phyloP scores from a whole-genome alignment of 2,797 vertebrate genomes.

The Etheostoma perlongum region DNA sequence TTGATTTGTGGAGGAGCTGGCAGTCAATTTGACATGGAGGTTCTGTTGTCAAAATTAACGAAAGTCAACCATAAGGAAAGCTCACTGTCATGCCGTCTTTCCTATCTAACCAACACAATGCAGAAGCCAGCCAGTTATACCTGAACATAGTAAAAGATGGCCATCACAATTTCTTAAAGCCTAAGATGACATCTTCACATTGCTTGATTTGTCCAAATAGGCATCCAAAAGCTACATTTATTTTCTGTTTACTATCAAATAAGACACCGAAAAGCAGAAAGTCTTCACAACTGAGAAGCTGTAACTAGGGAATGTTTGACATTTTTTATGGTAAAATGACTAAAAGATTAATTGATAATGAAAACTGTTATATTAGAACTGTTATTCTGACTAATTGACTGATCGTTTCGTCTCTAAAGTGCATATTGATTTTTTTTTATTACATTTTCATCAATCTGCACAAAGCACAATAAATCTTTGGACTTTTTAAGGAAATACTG shows the following conservation, averaged over 20 bases:
- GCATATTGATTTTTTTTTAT: conserved; percentile 21
- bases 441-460: conserved; percentile 11
- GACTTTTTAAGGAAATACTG: background rate
- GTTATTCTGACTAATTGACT: conserved; percentile 15
- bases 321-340: background rate
- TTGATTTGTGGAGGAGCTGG: too few relatives aligned
- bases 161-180: background rate
- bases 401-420: conserved; percentile 2
- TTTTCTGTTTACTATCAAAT: too few relatives aligned
- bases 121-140: too few relatives aligned
- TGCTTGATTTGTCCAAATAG: background rate
- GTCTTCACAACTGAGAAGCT: background rate
- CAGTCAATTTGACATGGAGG: too few relatives aligned
- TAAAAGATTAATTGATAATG: conserved; percentile 7
- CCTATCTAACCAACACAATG: too few relatives aligned
- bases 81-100: too few relatives aligned
- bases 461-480: background rate
- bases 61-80: too few relatives aligned
- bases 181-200: background rate
- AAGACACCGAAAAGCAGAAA: background rate
- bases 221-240: background rate
- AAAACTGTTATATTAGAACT: conserved; percentile 1
- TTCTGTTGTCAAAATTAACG: too few relatives aligned
- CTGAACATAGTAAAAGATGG: background rate
- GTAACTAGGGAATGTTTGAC: background rate